phyloP scores from a whole-genome alignment of 2,113 vertebrate genomes.

The Tragelaphus buxtoni region DNA sequence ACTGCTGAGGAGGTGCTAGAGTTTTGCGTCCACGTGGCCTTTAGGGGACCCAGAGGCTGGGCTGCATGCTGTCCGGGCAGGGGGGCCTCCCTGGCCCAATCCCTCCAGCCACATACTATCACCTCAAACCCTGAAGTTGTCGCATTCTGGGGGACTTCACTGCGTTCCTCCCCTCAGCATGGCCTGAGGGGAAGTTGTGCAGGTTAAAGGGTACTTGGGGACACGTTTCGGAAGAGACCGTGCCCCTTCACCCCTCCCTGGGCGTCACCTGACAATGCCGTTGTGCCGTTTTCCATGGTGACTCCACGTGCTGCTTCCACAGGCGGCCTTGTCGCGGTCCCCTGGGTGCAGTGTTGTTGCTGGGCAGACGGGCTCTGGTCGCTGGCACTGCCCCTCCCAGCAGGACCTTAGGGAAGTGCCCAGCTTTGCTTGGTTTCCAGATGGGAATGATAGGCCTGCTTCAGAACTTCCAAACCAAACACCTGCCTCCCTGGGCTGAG shows the following conservation, averaged over 20 bases:
- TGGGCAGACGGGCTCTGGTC: neutral
- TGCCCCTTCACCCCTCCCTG: neutral
- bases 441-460: neutral
- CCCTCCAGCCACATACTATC: neutral
- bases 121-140: no score
- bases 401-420: neutral
- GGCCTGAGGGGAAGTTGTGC: neutral
- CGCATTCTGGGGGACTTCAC: no score
- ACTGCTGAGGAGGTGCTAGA: neutral
- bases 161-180: neutral
- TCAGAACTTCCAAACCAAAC: neutral
- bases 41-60: neutral
- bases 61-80: neutral
- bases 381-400: neutral
- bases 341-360: no score
- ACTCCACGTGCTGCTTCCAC: no score
- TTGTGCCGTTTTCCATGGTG: no score
- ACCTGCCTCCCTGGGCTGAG: neutral
- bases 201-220: neutral
- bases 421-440: neutral
- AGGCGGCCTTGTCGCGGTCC: rapidly evolving
- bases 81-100: neutral
- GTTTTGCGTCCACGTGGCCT: neutral
- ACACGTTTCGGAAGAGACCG: neutral
- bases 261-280: no score